Evolutionary conservation across 2,113 vertebrate species (phyloP), one percentile per base, ranked within the genome.

Genomic region (Varanus salvator): DNA sequence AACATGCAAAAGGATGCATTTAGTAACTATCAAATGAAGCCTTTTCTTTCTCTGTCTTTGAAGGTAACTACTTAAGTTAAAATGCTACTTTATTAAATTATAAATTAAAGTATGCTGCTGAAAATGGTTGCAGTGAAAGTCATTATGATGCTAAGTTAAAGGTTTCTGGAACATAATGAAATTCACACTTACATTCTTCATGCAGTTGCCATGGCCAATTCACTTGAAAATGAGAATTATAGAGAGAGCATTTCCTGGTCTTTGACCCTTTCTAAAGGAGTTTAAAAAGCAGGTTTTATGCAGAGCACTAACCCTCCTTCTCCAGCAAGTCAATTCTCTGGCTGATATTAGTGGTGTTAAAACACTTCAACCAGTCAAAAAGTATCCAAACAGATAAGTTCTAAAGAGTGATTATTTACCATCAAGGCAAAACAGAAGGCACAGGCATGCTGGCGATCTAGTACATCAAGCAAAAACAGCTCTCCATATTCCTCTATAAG

Each of bases 101-200:
- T 91, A 95, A 97, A 97, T 96, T 95, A 96, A 96, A 94, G 91
- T 93, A 95, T 93, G 87, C 92, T 94, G 93, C 91, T 72, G 95
- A 95, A 96, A 96, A 94, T 82, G 77, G 83, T 94, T 54, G 1
- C 84, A 91, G 3, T 17, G n/a, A 38, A 78, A 96, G 93, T 96
- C 95, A 97, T 96, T 97, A 93, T 93, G 94, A 97, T 96, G 96
- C 94, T 95, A 97, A 97, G 96, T 96, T 97, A 95, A 95, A 97
- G 96, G 86, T 96, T 97, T 95, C 93, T 87, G 85, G 95, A 96
- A 96, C 93, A 92, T 92, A 96, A 95, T 96, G 96, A 96, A 96
- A 97, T 95, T 97, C 97, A 95, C 95, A 96, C 96, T 93, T 93
- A 91, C 95, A 92, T 97, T 96, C 96, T 94, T 94, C 95, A 90